phyloP scores from a whole-genome alignment of 2,797 vertebrate genomes.

The Sciurus carolinensis region DNA sequence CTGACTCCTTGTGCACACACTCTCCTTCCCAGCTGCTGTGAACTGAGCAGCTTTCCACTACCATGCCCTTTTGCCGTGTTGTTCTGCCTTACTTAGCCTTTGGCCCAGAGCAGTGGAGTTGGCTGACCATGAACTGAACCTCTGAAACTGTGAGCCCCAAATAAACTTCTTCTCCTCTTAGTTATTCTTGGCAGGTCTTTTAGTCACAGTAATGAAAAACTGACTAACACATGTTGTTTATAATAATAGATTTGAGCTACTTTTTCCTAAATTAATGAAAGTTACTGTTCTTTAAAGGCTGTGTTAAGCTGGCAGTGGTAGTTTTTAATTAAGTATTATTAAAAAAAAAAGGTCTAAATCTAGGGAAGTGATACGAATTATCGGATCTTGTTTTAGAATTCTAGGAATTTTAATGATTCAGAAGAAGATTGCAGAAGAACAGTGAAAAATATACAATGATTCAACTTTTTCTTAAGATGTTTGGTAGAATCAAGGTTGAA shows the following conservation, averaged over 20 bases:
- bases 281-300: neutral
- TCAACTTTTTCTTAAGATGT: constrained; percentile 30
- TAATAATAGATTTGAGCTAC: neutral
- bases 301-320: neutral
- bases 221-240: neutral
- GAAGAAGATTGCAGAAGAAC: neutral
- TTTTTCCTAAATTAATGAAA: constrained; percentile 53
- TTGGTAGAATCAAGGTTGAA: constrained; percentile 10
- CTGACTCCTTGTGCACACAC: no score
- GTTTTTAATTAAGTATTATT: constrained; percentile 37
- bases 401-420: constrained; percentile 39
- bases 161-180: no score
- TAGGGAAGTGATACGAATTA: constrained; percentile 53
- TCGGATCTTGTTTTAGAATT: constrained; percentile 45
- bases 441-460: neutral
- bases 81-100: no score
- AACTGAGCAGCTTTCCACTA: no score
- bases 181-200: no score
- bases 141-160: no score
- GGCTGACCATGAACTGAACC: no score
- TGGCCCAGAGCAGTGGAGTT: no score
- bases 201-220: no score
- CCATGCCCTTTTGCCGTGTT: no score
- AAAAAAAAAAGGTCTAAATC: constrained; percentile 34
- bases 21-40: no score